Conservation (phyloP, 2,113 vertebrate genomes). For the Sylvilagus bachmani region DNA sequence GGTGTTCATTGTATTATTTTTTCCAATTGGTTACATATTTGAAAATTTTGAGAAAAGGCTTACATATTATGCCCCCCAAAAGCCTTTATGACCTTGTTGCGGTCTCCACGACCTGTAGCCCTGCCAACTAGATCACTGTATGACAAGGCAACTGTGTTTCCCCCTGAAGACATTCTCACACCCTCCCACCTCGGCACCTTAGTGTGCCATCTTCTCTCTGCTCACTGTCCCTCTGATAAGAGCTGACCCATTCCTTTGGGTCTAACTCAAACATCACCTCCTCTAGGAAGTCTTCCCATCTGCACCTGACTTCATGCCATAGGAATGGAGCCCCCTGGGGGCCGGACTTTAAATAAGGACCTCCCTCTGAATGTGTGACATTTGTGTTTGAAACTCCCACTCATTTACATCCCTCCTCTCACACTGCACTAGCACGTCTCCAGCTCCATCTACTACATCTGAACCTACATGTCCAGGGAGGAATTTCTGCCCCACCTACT, state of each 20-base stretch:
- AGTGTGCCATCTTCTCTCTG: background rate
- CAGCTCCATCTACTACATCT: background rate
- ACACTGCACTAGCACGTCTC: background rate
- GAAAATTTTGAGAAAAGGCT: background rate
- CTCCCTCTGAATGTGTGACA: background rate
- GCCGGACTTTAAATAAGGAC: background rate
- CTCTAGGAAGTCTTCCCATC: background rate
- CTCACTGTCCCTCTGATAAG: background rate
- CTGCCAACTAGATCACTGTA: background rate
- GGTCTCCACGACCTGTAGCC: background rate
- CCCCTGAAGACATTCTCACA: background rate
- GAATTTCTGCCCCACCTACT: background rate
- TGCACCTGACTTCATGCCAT: no score
- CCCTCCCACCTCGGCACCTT: background rate
- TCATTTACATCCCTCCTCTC: background rate
- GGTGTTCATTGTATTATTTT: background rate
- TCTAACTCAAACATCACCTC: background rate
- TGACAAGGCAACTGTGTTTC: background rate
- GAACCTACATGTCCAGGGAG: background rate
- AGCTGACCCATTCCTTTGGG: background rate
- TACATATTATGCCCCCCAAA: background rate
- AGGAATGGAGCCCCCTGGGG: no score
- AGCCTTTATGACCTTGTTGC: background rate
- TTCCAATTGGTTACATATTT: constrained; percentile 6
- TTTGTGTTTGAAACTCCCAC: background rate